Base-by-base conservation (phyloP, 1,140 invertebrate species). In the Ceratosolen solmsi region DNA sequence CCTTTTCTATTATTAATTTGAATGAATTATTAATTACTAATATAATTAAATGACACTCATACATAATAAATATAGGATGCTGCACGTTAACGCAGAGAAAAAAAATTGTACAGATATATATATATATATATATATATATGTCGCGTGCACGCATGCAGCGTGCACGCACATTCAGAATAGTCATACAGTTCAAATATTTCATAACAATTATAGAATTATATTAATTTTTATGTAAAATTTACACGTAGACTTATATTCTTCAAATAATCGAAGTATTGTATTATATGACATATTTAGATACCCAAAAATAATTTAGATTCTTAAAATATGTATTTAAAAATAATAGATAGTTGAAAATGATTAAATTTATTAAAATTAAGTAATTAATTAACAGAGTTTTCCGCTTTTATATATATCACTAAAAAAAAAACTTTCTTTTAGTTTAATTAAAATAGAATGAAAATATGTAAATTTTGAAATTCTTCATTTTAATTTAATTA, bases 251-350 rank as follows among this genome's bases (percentile, higher is more conserved):
- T 79, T 63, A 74, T 63, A 46, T 63, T 60, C n/a, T 51, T 73
- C 22, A 65, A 73, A 63, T 65, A 8, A 20, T 65, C 56, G 11
- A 51, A 25, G 22, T 65, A 74, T 63, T 74, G 56, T 51, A 68
- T 68, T 74, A 80, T 72, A 46, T 58, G 41, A 56, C 38, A 73
- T 73, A 65, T 54, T 74, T 73, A 63, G 58, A 38, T 65, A 25
- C 2, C 22, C 33, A 74, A 41, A 73, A 80, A 80, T 80, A 51
- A 80, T 49, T 80, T 73, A 63, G 56, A 41, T 80, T 80, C 20
- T 36, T 51, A 36, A 80, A 75, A 74, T 75, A 54, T 81, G 46
- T 75, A 68, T 38, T 75, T 68, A 20, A 54, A 68, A 65, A 73
- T 25, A 60, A 72, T 38, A 70, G 33, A 41, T 54, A 36, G 46